Base-by-base conservation (phyloP, 2,797 vertebrate genomes). In the Urophycis tenuis region DNA sequence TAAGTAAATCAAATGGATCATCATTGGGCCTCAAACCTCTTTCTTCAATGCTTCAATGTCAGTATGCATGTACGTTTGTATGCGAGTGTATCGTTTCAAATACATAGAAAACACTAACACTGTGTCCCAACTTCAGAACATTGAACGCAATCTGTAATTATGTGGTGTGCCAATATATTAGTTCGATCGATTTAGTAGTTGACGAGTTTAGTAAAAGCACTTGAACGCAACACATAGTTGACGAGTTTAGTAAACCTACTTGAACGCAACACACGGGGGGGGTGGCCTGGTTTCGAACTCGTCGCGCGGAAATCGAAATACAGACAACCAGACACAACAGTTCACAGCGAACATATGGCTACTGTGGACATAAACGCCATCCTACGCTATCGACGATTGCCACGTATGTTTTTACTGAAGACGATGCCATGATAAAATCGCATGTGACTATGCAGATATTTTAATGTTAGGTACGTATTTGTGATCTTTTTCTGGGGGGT, bases 201-300 rank as follows among this genome's bases (percentile, higher is more conserved):
- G 9, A 35, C 10, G 1, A 45, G 1, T 74, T 22, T 76, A 36
- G 71, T 39, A 60, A 19, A 4, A 39, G 8, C 5, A 8, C 71
- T 0, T 85, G 81, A 87, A 88, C 1, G 85, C 82, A 79, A 2
- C 81, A 1, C 12, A 41, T 4, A 29, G 22, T 41, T 7, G 9
- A 35, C 10, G 1, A 45, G 1, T 74, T 22, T 76, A 36, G 71
- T 39, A 60, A 19, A 4, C 25, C 4, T 3, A 7, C 72, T 0
- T 85, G 81, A 87, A 88, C 1, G 85, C 82, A 79, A 2, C 82
- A 1, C 15, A 60, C 5, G 25, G 70, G 74, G 74, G 80, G 77
- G 32, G 74, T 74, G 33, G 11, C 29, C 17, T 75, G 1, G 8
- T 69, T 85, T 85, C 77, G 79, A 85, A 85, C 72, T 35, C 83